phyloP scores from a whole-genome alignment of 2,888 invertebrate genomes.

The Diaperis boleti region DNA sequence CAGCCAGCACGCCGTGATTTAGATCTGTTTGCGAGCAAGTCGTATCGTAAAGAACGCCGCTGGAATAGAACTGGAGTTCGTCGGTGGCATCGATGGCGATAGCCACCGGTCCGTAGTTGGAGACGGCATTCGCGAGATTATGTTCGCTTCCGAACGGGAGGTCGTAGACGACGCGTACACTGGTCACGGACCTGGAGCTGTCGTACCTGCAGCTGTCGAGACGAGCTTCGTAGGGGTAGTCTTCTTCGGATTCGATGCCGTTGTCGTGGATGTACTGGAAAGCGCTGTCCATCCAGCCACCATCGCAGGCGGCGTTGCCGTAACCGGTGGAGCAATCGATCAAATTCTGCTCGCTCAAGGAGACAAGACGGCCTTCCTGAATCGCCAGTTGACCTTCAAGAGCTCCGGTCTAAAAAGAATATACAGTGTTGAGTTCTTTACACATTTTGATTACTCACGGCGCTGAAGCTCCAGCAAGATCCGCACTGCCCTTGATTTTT shows the following conservation, averaged over 20 bases:
- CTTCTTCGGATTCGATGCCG: conserved; percentile 69
- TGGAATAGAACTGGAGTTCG: conserved; percentile 86
- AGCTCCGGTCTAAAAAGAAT: conserved; percentile 65
- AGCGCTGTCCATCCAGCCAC: conserved; percentile 66
- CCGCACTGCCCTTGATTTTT: conserved; percentile 51
- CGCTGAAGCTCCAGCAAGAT: conserved; percentile 49
- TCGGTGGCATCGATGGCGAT: conserved; percentile 85
- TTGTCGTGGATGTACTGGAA: conserved; percentile 63
- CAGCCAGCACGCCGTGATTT: conserved; percentile 83
- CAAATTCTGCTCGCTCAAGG: conserved; percentile 68
- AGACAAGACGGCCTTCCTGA: conserved; percentile 64
- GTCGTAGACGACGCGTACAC: conserved; percentile 60
- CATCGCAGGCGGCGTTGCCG: conserved; percentile 67
- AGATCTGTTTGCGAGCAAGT: conserved; percentile 75
- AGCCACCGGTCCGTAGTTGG: conserved; percentile 84
- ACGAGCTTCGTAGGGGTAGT: conserved; percentile 69
- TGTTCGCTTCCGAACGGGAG: conserved; percentile 78
- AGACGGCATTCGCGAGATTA: conserved; percentile 79
- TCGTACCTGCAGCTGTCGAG: conserved; percentile 45
- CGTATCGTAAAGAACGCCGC: conserved; percentile 82
- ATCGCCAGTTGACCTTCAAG: conserved; percentile 66
- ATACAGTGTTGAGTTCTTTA: background rate
- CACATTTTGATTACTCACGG: background rate
- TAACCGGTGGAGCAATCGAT: conserved; percentile 67
- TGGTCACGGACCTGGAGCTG: background rate